Conservation (phyloP, 2,113 vertebrate species). For the Lampris megalopsis region DNA sequence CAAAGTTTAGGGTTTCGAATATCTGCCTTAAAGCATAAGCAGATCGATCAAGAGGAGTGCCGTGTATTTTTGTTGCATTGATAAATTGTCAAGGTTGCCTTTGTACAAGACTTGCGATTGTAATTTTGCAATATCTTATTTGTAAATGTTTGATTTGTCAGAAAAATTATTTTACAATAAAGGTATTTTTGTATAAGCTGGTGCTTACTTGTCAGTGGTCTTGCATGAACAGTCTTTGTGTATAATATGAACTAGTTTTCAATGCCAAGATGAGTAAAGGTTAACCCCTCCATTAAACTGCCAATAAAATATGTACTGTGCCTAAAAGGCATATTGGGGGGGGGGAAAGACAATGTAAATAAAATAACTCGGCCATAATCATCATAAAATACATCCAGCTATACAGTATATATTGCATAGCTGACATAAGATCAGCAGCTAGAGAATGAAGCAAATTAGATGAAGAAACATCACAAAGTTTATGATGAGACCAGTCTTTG, state of each 20-base stretch:
- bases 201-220: neutral
- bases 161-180: slow-evolving; percentile 69
- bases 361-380: too few species aligned
- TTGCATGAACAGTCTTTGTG: neutral
- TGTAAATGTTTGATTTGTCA: slow-evolving; percentile 52
- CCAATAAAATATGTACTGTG: too few species aligned
- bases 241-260: too few species aligned
- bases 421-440: neutral
- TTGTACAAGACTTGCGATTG: slow-evolving; percentile 66
- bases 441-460: neutral
- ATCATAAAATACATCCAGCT: neutral
- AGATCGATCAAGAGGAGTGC: slow-evolving; percentile 69
- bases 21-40: slow-evolving; percentile 66
- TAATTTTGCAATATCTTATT: slow-evolving; percentile 60
- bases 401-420: neutral
- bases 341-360: too few species aligned
- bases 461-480: neutral
- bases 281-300: too few species aligned
- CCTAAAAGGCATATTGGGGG: too few species aligned
- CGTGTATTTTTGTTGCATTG: slow-evolving; percentile 63
- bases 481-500: neutral
- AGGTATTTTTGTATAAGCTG: slow-evolving; percentile 65
- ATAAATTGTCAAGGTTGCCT: slow-evolving; percentile 66
- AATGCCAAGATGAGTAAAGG: too few species aligned
- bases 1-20: slow-evolving; percentile 48